Evolutionary conservation across 2,797 vertebrate species (phyloP), one percentile per base, ranked within the genome.

Genomic region (Margarornis squamiger): DNA sequence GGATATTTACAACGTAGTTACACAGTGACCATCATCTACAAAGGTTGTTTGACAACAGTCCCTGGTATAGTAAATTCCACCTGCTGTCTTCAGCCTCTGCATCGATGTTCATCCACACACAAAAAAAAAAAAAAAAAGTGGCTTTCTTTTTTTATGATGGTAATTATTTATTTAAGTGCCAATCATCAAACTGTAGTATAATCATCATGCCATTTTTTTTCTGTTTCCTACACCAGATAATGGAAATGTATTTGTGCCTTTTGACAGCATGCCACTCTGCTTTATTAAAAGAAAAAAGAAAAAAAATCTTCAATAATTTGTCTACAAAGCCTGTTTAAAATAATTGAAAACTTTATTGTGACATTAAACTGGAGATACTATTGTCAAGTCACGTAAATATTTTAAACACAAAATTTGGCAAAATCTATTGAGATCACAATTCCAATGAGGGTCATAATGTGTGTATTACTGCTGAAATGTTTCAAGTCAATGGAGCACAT

Each of bases 181-280:
- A 97, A 13, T 88, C 39, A 94, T 94, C 91, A 90, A 96, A 96
- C 76, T 97, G 55, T 95, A 97, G 93, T 92, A 92, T 97, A 96
- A 94, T 84, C 93, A 91, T 95, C 84, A 95, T 81, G 76, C 29
- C 49, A 95, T 96, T 91, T 94, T 65, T 65, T 90, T 97, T 96
- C 70, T 92, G 80, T 88, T 96, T 96, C 54, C 84, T 97, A 92
- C 74, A 94, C 74, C 19, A 48, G 93, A 96, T 94, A 96, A 97
- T 96, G 96, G 94, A 97, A 83, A 96, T 97, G 86, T 96, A 96
- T 97, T 97, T 97, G 97, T 98, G 97, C 97, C 97, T 98, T 98
- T 98, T 93, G 87, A 97, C 96, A 97, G 96, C 96, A 97, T 97
- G 96, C 82, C 82, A 97, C 62, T 96, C 85, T 95, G 78, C 88